Evolutionary conservation across 2,888 invertebrate genomes (phyloP).

Genomic region (Escarpia spicata): DNA sequence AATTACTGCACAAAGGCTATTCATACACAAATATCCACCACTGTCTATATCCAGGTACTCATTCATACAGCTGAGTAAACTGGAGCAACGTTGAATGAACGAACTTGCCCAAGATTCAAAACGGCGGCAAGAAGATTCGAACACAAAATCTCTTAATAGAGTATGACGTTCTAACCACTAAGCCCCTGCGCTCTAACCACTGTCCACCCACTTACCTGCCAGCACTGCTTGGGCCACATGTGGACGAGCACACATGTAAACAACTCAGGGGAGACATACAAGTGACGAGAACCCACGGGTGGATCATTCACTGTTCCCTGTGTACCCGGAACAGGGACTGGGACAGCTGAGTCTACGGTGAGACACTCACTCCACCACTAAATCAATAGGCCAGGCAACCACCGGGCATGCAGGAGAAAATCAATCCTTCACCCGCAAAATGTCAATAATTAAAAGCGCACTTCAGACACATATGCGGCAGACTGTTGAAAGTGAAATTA

Average conservation of each 20-base stretch:
- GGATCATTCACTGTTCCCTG: background rate
- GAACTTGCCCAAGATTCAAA: too few species aligned
- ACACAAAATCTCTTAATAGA: too few species aligned
- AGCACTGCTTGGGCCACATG: background rate
- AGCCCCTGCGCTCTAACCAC: too few species aligned
- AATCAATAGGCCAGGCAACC: background rate
- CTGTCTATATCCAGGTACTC: too few species aligned
- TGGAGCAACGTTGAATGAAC: too few species aligned
- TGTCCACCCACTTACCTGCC: constrained; percentile 11
- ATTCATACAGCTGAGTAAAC: too few species aligned
- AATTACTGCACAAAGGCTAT: too few species aligned
- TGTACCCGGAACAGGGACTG: background rate
- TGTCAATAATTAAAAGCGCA: background rate
- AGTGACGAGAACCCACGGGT: background rate
- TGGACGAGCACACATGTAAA: background rate
- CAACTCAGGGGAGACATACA: background rate
- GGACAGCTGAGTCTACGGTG: background rate
- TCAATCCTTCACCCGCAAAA: background rate
- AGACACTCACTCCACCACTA: background rate
- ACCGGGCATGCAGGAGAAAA: background rate
- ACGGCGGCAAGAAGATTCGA: too few species aligned
- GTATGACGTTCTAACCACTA: too few species aligned
- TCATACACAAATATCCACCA: too few species aligned
- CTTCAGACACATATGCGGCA: background rate
- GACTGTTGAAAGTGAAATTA: background rate